Evolutionary conservation across 2,113 vertebrate genomes (phyloP).

Genomic region (Steatornis caripensis): DNA sequence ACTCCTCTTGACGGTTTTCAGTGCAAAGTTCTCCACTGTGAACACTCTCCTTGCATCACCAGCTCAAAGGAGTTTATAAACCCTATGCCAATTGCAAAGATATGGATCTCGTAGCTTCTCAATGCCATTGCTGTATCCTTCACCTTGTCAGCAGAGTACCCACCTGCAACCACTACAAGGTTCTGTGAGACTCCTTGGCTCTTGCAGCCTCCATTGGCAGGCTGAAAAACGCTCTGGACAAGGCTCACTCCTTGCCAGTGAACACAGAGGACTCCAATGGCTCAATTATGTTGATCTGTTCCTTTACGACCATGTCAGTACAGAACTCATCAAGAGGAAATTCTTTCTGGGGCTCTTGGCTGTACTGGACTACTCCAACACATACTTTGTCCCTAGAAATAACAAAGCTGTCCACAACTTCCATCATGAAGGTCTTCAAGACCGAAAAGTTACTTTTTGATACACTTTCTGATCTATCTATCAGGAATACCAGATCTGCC

Average conservation of each 20-base stretch:
- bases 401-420: slow-evolving; percentile 63
- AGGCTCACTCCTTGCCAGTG: slow-evolving; percentile 64
- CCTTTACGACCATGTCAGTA: neutral
- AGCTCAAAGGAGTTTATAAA: slow-evolving; percentile 53
- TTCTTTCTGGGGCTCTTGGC: slow-evolving; percentile 45
- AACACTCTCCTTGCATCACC: slow-evolving; percentile 36
- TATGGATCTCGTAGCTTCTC: neutral
- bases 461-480: slow-evolving; percentile 78
- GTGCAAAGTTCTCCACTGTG: slow-evolving; percentile 49
- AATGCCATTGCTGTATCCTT: slow-evolving; percentile 40
- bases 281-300: slow-evolving; percentile 29
- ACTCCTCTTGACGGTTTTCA: slow-evolving; percentile 53
- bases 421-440: slow-evolving; percentile 73
- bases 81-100: slow-evolving; percentile 74
- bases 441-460: neutral
- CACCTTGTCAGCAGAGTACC: slow-evolving; percentile 61
- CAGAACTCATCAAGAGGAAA: slow-evolving; percentile 71
- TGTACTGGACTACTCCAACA: slow-evolving; percentile 78
- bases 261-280: slow-evolving; percentile 35
- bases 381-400: slow-evolving; percentile 52
- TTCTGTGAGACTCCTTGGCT: slow-evolving; percentile 64
- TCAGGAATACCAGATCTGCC: slow-evolving; percentile 78
- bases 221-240: slow-evolving; percentile 63
- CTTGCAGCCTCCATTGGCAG: slow-evolving; percentile 53
- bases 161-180: slow-evolving; percentile 79